Percentiles rank a stretch among this genome's conserved stretches.
Conservation (phyloP, 2,113 vertebrate genomes). For the Gavia stellata region DNA sequence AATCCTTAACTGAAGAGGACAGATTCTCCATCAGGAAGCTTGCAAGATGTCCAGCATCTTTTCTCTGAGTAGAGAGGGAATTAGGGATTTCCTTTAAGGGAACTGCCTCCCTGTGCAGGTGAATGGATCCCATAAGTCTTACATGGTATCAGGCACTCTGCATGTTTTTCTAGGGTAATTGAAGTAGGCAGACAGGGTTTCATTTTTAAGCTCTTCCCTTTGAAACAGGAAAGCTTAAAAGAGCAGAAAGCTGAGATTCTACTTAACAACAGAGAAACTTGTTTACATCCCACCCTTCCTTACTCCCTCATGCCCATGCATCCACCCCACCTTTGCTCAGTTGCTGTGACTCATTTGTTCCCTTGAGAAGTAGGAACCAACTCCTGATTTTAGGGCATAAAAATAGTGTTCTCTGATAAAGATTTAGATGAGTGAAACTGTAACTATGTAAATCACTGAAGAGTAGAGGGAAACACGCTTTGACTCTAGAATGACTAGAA, state of each 20-base stretch:
- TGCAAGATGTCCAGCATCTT: not conserved
- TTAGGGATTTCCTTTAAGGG: not conserved
- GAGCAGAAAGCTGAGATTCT: not conserved
- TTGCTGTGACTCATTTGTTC: not conserved
- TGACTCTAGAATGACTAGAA: not conserved
- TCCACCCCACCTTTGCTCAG: not conserved
- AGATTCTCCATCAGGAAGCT: not conserved
- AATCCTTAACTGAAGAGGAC: not conserved
- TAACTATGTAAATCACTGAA: not conserved
- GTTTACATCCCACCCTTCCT: not conserved
- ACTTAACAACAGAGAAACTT: not conserved
- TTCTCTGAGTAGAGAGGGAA: not conserved
- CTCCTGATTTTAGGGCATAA: not conserved
- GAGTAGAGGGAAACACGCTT: not conserved
- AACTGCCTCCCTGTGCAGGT: not conserved
- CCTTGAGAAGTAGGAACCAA: not conserved
- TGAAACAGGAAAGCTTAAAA: not conserved
- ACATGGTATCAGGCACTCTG: not conserved
- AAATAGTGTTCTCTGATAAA: not conserved
- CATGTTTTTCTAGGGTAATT: not conserved
- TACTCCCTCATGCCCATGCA: no score
- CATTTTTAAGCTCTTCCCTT: not conserved
- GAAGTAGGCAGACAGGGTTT: not conserved
- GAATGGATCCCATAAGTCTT: not conserved
- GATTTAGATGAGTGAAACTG: not conserved